A percentile compares a stretch with the other conserved stretches of the same genome.
Conservation (phyloP, 2,888 invertebrate genomes). For the Conomelus anceps region DNA sequence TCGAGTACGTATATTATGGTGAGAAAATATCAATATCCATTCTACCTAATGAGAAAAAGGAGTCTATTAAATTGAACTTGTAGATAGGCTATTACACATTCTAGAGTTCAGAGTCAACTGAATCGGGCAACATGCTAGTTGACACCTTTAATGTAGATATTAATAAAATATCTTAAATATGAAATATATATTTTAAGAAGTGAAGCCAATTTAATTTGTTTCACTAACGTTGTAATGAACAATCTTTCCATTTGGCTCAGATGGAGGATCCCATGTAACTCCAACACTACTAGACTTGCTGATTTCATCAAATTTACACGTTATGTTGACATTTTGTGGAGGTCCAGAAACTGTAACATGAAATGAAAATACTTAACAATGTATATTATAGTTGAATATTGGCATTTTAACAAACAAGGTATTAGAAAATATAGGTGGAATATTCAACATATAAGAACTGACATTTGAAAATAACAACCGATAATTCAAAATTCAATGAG, state of each 20-base stretch:
- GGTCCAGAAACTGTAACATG: slow-evolving; percentile 54
- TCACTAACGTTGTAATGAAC: slow-evolving; percentile 60
- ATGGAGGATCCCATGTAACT: slow-evolving; percentile 67
- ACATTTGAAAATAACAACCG: too few relatives aligned
- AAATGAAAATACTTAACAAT: background rate
- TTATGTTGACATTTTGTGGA: slow-evolving; percentile 59
- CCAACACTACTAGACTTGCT: slow-evolving; percentile 55
- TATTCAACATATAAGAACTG: background rate
- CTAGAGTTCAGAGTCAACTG: too few relatives aligned
- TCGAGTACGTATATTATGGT: too few relatives aligned
- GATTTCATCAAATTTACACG: slow-evolving; percentile 58
- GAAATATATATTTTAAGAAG: background rate
- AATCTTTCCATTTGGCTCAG: slow-evolving; percentile 69
- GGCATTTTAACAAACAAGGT: too few relatives aligned
- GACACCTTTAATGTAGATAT: too few relatives aligned
- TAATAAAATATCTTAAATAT: too few relatives aligned
- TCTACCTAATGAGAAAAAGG: too few relatives aligned
- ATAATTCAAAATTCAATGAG: too few relatives aligned
- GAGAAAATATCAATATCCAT: too few relatives aligned
- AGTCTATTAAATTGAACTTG: too few relatives aligned
- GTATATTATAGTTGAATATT: background rate
- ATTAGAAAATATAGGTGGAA: background rate
- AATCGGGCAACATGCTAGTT: too few relatives aligned
- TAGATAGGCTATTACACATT: too few relatives aligned
- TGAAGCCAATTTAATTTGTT: background rate